phyloP scores from a whole-genome alignment of 92 coral and sea anemone genomes.

The Anthopleura xanthogrammica region DNA sequence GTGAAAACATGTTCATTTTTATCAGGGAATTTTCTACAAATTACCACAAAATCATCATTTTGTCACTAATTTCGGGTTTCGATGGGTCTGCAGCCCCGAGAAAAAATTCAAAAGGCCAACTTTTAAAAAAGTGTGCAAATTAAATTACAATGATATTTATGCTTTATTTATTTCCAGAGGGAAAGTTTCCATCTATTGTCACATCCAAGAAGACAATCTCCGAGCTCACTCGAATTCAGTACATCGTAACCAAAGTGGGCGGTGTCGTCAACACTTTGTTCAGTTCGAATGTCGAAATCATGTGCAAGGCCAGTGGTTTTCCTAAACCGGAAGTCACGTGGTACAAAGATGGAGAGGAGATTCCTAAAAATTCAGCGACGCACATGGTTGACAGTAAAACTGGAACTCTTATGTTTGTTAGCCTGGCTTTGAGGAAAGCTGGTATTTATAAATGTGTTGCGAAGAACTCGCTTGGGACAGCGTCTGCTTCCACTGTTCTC shows the following conservation, averaged over 20 bases:
- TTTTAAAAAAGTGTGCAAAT: background rate
- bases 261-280: constrained; percentile 55
- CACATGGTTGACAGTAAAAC: constrained; percentile 42
- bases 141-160: background rate
- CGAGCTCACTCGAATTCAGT: constrained; percentile 9
- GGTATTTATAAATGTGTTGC: constrained; percentile 85
- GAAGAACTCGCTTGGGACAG: constrained; percentile 68
- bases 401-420: constrained; percentile 56
- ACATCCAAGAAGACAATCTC: constrained; percentile 12
- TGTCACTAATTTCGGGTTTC: background rate
- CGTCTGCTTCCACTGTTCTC: constrained; percentile 62
- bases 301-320: constrained; percentile 65
- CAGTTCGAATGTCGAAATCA: constrained; percentile 53
- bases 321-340: constrained; percentile 65
- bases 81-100: background rate
- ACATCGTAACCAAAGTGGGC: constrained; percentile 47
- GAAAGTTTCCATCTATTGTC: constrained; percentile 20
- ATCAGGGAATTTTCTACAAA: background rate
- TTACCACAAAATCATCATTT: background rate
- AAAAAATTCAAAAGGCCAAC: background rate
- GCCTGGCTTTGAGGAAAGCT: constrained; percentile 63
- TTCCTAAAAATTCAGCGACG: constrained; percentile 5
- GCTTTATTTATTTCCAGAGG: constrained; percentile 12
- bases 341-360: constrained; percentile 43
- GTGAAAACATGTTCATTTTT: background rate